A percentile compares a stretch with the other conserved stretches of the same genome.
These are phyloP conservation scores for Taxidea taxus DNA, from an alignment of 2,113 vertebrate species.

Conservation along the genomic window DNA sequence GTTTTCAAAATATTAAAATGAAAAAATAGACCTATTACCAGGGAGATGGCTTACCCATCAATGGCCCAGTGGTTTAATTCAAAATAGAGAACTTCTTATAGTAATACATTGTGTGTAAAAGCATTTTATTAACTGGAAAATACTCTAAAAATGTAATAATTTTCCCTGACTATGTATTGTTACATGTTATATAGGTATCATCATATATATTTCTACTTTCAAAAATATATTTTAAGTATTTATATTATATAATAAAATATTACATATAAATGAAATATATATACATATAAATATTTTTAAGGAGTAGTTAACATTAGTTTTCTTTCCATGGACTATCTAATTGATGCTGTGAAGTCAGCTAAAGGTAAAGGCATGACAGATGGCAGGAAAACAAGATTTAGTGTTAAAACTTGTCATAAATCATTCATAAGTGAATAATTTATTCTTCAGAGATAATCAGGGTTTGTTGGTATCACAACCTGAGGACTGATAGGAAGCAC, in stretches of 20 bases:
- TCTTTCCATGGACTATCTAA: slow-evolving; percentile 11
- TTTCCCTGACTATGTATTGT: background rate
- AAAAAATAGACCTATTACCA: background rate
- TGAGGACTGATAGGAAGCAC: background rate
- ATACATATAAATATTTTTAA: background rate
- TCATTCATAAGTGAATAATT: slow-evolving; percentile 61
- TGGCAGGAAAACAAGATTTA: slow-evolving; percentile 58
- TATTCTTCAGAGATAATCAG: slow-evolving; percentile 52
- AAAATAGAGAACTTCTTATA: background rate
- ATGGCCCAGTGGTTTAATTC: background rate
- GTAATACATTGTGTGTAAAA: background rate
- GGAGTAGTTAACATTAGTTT: slow-evolving; percentile 41
- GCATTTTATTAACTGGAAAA: background rate
- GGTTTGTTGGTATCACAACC: background rate
- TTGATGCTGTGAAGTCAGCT: slow-evolving; percentile 42
- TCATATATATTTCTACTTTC: background rate
- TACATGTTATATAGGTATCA: background rate
- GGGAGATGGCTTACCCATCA: background rate
- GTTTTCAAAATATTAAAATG: slow-evolving; percentile 5
- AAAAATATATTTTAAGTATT: background rate
- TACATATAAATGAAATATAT: background rate
- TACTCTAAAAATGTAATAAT: slow-evolving; percentile 26
- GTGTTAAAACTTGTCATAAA: slow-evolving; percentile 60
- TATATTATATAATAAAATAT: background rate
- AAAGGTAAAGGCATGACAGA: slow-evolving; percentile 61